phyloP scores from a whole-genome alignment of 2,113 vertebrate genomes.

The Nothoprocta pentlandii region DNA sequence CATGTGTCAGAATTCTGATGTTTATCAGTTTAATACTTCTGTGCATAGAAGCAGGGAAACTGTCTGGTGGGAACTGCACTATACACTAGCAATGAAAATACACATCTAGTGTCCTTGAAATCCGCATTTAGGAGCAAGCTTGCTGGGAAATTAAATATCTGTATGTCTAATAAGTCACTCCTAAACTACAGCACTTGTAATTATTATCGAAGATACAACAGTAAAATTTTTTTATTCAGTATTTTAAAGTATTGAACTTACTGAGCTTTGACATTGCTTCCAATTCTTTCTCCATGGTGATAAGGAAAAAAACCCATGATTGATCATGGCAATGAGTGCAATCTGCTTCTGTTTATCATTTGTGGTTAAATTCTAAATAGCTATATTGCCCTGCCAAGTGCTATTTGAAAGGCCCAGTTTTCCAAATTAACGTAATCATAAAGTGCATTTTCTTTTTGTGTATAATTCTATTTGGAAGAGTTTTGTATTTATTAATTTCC shows the following conservation, averaged over 20 bases:
- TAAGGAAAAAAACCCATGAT: neutral
- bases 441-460: neutral
- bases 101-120: too few species aligned
- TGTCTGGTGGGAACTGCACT: too few species aligned
- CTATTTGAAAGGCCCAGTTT: neutral
- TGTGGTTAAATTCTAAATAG: neutral
- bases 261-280: neutral
- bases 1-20: too few species aligned
- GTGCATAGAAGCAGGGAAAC: too few species aligned
- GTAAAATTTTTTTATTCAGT: neutral
- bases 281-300: neutral
- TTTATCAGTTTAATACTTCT: too few species aligned
- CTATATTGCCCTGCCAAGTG: neutral
- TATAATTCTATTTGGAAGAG: neutral
- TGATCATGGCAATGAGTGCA: neutral
- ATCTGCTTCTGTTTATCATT: constrained; percentile 16
- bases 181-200: neutral
- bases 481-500: neutral
- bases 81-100: too few species aligned
- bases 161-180: neutral
- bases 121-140: too few species aligned
- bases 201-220: neutral
- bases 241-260: neutral
- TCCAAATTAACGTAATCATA: neutral
- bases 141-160: too few species aligned